Conservation (phyloP, 2,113 vertebrate genomes). For the Tympanuchus pallidicinctus region DNA sequence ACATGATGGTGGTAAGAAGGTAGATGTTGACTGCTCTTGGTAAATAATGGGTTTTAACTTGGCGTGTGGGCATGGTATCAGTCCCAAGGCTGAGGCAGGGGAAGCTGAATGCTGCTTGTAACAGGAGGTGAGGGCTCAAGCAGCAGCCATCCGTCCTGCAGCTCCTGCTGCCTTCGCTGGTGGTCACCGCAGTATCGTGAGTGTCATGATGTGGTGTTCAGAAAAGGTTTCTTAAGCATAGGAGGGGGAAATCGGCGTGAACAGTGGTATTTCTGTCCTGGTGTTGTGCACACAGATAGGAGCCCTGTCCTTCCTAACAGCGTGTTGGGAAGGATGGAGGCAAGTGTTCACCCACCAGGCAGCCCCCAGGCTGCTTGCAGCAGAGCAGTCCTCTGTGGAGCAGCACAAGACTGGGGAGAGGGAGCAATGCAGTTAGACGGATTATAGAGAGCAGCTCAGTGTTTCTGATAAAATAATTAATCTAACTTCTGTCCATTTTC, state of each 20-base stretch:
- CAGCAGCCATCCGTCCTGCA: background rate
- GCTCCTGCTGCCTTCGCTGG: background rate
- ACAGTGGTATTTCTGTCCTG: fast-evolving
- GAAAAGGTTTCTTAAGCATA: background rate
- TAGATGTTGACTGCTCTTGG: background rate
- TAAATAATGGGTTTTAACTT: fast-evolving
- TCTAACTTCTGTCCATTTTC: conserved; percentile 10
- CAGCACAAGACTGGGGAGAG: background rate
- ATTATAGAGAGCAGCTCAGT: background rate
- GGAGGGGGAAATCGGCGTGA: fast-evolving
- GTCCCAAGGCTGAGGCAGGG: background rate
- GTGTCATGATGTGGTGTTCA: fast-evolving
- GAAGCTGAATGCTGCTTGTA: fast-evolving
- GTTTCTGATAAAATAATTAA: conserved; percentile 24
- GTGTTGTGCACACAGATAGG: fast-evolving
- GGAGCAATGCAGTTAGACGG: background rate
- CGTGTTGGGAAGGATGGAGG: background rate
- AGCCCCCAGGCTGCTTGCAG: background rate
- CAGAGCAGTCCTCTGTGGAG: background rate
- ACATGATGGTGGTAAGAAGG: fast-evolving
- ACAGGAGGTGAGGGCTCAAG: background rate
- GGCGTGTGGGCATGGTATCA: fast-evolving
- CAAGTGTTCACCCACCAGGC: background rate
- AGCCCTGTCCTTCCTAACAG: background rate
- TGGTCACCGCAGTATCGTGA: background rate